Evolutionary conservation across 1,140 invertebrate species (phyloP), one percentile per base, ranked within the genome.

Genomic region (Drosophila teissieri): DNA sequence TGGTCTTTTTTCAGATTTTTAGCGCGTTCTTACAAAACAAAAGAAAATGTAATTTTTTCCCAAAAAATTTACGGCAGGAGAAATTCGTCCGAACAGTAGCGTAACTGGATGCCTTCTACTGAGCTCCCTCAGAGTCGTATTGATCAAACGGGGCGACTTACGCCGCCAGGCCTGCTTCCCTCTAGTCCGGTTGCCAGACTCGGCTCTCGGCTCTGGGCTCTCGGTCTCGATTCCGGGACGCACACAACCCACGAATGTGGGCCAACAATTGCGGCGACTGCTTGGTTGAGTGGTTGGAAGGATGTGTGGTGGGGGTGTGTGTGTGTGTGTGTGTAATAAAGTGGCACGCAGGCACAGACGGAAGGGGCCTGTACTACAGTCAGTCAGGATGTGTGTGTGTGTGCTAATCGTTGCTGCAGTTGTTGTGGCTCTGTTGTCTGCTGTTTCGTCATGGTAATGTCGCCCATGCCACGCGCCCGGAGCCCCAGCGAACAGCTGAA

Each of bases 41-140:
- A 61, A 61, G 55, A 63, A 64, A 78, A 76, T 54, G 19, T 75
- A 83, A 65, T 83, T 81, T 78, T 55, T 64, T 64, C 51, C 58
- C 37, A 49, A 70, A 49, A 70, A 79, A 52, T 83, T 82, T 55
- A 40, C 52, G 60, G 65, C 53, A 37, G 64, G 79, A 86, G 83
- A 83, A 89, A 80, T 73, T 77, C 84, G 83, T 89, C 83, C 78
- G 84, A 89, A 89, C 81, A 77, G 67, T 88, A 64, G 63, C 67
- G 85, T 88, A 72, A 81, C 84, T 78, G 77, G 73, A 77, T 88
- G 84, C 68, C 74, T 89, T 88, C 84, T 88, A 70, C 68, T 22
- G 42, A 56, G 22, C 48, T 37, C 34, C 37, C 45, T 48, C 55
- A 17, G 36, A 17, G 46, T 45, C 72, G 57, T 88, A 88, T 88